A percentile compares a stretch with the other conserved stretches of the same genome.
These are phyloP conservation scores for Drosophila grimshawi DNA, from an alignment of 1,140 invertebrate genomes.

Conservation along the genomic window DNA sequence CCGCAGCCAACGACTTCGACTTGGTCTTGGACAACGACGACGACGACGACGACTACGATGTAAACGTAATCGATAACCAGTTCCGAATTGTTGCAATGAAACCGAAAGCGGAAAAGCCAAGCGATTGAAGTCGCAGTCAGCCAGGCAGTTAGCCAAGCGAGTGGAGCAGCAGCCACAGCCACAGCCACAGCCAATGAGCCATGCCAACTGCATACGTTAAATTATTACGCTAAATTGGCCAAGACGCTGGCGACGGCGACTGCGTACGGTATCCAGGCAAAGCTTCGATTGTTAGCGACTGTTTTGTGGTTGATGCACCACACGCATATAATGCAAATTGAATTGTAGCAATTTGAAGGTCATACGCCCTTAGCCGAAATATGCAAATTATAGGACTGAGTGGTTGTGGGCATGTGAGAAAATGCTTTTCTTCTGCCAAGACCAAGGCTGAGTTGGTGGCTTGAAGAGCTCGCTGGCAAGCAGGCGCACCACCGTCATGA, in stretches of 20 bases:
- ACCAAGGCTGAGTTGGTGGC: slow-evolving; percentile 15
- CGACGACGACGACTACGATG: slow-evolving; percentile 28
- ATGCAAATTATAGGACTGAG: slow-evolving; percentile 63
- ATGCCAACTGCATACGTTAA: slow-evolving; percentile 71
- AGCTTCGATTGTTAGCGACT: slow-evolving; percentile 3
- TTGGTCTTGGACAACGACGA: neutral
- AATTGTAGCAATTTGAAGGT: slow-evolving; percentile 80
- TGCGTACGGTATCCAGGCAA: slow-evolving; percentile 40
- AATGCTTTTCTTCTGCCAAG: slow-evolving; percentile 67
- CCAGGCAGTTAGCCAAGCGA: slow-evolving; percentile 32
- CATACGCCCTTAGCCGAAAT: slow-evolving; percentile 71
- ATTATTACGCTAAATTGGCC: slow-evolving; percentile 78
- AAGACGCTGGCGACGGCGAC: slow-evolving; percentile 47
- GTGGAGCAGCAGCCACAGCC: slow-evolving; percentile 18
- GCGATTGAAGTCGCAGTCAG: slow-evolving; percentile 51
- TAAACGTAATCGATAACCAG: slow-evolving; percentile 81
- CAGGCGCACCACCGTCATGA: slow-evolving; percentile 60
- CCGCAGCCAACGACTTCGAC: slow-evolving; percentile 5
- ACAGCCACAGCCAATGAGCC: slow-evolving; percentile 55
- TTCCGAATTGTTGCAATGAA: slow-evolving; percentile 82
- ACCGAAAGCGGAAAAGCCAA: slow-evolving; percentile 81
- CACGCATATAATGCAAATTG: slow-evolving; percentile 59
- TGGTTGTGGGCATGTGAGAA: slow-evolving; percentile 61
- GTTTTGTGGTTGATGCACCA: slow-evolving; percentile 28
- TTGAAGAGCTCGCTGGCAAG: slow-evolving; percentile 32